Conservation (phyloP, 1,140 invertebrate species). For the Bombus terrestris region DNA sequence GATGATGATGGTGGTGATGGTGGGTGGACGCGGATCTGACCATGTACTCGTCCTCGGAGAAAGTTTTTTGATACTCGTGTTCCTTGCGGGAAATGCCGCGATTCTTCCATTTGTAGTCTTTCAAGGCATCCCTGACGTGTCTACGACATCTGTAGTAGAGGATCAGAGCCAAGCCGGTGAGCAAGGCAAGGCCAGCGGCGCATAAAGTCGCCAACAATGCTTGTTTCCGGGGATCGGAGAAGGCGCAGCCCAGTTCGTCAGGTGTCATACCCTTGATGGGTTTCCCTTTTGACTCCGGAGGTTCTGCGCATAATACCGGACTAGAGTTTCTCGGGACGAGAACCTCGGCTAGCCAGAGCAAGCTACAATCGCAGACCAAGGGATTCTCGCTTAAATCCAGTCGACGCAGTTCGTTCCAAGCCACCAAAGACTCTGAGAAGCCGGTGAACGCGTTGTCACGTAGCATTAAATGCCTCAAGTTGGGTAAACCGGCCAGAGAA, state of each 20-base stretch:
- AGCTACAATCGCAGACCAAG: conserved; percentile 90
- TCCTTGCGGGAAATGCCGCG: conserved; percentile 90
- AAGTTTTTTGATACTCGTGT: conserved; percentile 94
- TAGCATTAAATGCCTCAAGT: conserved; percentile 88
- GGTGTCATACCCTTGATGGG: conserved; percentile 87
- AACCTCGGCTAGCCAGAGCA: conserved; percentile 91
- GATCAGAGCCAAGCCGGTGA: conserved; percentile 87
- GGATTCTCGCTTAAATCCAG: conserved; percentile 93
- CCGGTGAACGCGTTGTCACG: conserved; percentile 90
- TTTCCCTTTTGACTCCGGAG: conserved; percentile 87
- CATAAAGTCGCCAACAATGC: conserved; percentile 89
- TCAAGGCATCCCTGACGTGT: conserved; percentile 89
- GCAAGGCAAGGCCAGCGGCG: conserved; percentile 86
- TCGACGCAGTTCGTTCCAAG: conserved; percentile 89
- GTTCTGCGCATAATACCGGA: conserved; percentile 89
- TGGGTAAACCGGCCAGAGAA: conserved; percentile 89
- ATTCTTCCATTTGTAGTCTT: conserved; percentile 92
- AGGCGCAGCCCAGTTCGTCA: conserved; percentile 91
- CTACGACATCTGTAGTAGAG: conserved; percentile 90
- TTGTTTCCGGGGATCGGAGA: conserved; percentile 88
- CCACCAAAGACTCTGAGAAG: conserved; percentile 89
- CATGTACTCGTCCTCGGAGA: conserved; percentile 92
- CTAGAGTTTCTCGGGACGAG: conserved; percentile 88
- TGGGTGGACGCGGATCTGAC: conserved; percentile 83
- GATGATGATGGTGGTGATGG: conserved; percentile 71